These are phyloP conservation scores for Latheticus oryzae DNA, from an alignment of 2,888 invertebrate genomes.

Conservation along the genomic window DNA sequence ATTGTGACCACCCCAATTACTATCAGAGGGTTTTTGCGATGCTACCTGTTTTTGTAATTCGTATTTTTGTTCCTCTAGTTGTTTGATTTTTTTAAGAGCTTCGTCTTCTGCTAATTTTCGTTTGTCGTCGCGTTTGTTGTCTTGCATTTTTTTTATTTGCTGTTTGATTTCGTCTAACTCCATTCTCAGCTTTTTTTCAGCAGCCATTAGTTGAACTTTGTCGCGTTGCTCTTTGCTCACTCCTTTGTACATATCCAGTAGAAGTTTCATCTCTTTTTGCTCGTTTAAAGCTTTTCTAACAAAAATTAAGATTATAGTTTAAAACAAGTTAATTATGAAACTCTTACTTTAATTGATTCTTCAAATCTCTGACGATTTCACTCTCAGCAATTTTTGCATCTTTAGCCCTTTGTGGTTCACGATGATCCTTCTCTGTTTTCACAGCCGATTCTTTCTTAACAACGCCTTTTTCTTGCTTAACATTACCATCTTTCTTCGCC, in stretches of 20 bases:
- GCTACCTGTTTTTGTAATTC: slow-evolving; percentile 92
- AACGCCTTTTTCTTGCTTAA: slow-evolving; percentile 66
- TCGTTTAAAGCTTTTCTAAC: slow-evolving; percentile 89
- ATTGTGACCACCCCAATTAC: slow-evolving; percentile 64
- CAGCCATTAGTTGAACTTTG: slow-evolving; percentile 95
- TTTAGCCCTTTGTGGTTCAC: slow-evolving; percentile 72
- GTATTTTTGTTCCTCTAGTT: slow-evolving; percentile 92
- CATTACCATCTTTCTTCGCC: slow-evolving; percentile 70
- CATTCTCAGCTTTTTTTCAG: slow-evolving; percentile 89
- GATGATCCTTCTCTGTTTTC: slow-evolving; percentile 73
- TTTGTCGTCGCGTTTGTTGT: slow-evolving; percentile 90
- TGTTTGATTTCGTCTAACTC: slow-evolving; percentile 91
- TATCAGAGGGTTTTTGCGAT: slow-evolving; percentile 80
- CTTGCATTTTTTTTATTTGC: slow-evolving; percentile 89
- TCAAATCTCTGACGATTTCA: slow-evolving; percentile 88
- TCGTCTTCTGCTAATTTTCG: slow-evolving; percentile 95
- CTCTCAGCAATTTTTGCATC: slow-evolving; percentile 76
- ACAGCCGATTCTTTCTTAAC: slow-evolving; percentile 74
- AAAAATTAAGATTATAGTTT: too few relatives aligned
- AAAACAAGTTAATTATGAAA: slow-evolving; percentile 40
- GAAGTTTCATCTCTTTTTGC: slow-evolving; percentile 93
- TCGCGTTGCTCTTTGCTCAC: slow-evolving; percentile 96
- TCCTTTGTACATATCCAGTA: slow-evolving; percentile 98
- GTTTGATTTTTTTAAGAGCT: slow-evolving; percentile 92
- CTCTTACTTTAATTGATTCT: slow-evolving; percentile 92